Conservation (phyloP, 1,140 invertebrate genomes). For the Metopolophium dirhodum region DNA sequence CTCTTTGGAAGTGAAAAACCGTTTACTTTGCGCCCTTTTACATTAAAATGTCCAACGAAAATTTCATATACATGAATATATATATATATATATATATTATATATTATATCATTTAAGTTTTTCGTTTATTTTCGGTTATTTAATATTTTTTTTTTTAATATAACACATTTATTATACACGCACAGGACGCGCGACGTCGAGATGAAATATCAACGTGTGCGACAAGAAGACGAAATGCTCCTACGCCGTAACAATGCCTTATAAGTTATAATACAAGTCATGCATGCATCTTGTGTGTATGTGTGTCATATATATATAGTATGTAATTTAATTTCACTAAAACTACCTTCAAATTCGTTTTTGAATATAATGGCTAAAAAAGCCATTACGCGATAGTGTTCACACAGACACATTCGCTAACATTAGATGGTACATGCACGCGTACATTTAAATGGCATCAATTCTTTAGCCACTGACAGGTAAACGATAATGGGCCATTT, state of each 20-base stretch:
- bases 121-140: constrained; percentile 2
- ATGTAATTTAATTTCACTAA: constrained; percentile 18
- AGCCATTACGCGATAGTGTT: not conserved
- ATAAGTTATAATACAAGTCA: not conserved
- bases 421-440: not conserved
- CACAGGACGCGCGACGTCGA: not conserved
- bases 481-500: constrained; percentile 30
- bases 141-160: not conserved
- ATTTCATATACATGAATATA: not conserved
- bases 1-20: not conserved
- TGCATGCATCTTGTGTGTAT: not conserved
- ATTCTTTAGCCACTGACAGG: constrained; percentile 17
- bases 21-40: not conserved
- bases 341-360: constrained; percentile 9
- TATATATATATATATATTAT: too few species aligned
- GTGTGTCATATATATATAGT: not conserved
- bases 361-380: constrained; percentile 25
- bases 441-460: not conserved
- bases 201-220: not conserved
- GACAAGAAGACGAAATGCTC: not conserved
- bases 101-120: not conserved
- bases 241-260: not conserved
- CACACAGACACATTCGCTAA: not conserved
- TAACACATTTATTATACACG: not conserved
- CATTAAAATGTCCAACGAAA: constrained; percentile 1